phyloP scores from a whole-genome alignment of 2,113 vertebrate genomes.

The Meles meles region DNA sequence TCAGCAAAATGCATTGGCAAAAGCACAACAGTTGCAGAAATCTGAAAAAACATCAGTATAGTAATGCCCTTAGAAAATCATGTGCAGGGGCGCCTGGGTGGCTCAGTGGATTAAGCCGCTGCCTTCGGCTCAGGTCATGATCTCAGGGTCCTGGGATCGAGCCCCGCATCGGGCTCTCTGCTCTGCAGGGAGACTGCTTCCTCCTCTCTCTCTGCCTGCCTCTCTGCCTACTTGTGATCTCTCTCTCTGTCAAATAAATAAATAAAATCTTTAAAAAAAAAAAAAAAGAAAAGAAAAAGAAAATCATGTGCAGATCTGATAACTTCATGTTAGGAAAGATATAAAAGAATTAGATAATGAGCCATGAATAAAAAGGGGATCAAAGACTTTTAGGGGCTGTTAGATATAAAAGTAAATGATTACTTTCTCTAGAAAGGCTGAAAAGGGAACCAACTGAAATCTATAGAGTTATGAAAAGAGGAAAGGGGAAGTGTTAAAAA shows the following conservation, averaged over 20 bases:
- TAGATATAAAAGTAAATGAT: conserved; percentile 19
- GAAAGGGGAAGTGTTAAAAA: conserved; percentile 1
- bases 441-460: not conserved
- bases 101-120: no score
- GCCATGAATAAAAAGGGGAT: not conserved
- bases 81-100: no score
- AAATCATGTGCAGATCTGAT: not conserved
- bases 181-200: no score
- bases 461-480: not conserved
- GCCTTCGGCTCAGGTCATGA: no score
- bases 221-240: no score
- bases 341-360: conserved; percentile 23
- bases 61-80: not conserved
- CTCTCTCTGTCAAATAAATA: no score
- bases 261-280: no score
- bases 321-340: conserved; percentile 20
- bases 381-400: not conserved
- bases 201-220: no score
- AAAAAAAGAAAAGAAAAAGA: not conserved
- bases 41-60: not conserved
- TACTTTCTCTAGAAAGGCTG: not conserved
- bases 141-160: no score
- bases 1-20: not conserved
- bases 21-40: not conserved
- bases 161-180: no score